phyloP scores from a whole-genome alignment of 2,797 vertebrate species.

The Spinus olivaceus region DNA sequence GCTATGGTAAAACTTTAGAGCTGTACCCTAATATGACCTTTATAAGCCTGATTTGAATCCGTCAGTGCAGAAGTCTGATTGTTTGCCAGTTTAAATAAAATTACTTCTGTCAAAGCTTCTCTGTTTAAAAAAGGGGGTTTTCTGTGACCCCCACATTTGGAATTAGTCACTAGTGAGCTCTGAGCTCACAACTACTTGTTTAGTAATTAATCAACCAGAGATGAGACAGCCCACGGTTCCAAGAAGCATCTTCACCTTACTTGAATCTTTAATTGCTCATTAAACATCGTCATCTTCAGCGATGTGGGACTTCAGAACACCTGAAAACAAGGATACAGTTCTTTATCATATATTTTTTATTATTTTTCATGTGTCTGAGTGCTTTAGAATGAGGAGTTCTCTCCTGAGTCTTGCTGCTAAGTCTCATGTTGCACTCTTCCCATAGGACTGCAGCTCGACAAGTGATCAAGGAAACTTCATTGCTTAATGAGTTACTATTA shows the following conservation, averaged over 20 bases:
- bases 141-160: background rate
- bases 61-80: background rate
- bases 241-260: background rate
- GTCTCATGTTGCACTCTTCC: background rate
- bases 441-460: background rate
- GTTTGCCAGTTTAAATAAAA: background rate
- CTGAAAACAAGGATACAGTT: background rate
- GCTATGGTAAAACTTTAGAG: constrained; percentile 11
- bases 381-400: background rate
- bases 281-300: background rate
- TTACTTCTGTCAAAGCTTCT: background rate
- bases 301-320: background rate
- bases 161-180: background rate
- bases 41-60: background rate
- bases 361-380: background rate
- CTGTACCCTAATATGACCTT: constrained; percentile 16
- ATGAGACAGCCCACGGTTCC: background rate
- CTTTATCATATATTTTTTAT: background rate
- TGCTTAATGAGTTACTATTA: background rate
- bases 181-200: background rate
- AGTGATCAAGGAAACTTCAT: background rate
- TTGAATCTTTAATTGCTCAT: background rate
- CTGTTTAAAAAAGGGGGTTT: background rate
- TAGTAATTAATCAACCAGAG: background rate
- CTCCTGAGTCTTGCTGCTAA: background rate